Evolutionary conservation across 2,797 vertebrate genomes (phyloP).

Genomic region (Enteromius trimaculatus): DNA sequence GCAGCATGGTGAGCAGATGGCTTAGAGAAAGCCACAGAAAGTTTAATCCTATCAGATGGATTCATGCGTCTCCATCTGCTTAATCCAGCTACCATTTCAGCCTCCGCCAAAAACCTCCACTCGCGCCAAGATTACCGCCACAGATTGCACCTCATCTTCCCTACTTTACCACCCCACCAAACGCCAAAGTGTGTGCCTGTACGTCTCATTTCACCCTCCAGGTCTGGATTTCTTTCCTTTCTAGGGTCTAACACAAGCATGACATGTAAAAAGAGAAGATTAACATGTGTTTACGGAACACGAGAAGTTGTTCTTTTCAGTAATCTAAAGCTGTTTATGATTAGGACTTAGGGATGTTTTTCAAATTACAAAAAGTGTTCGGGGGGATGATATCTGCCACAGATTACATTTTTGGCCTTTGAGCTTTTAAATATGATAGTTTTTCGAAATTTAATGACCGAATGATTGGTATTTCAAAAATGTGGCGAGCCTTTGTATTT

Average conservation of each 20-base stretch:
- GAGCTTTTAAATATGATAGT: constrained; percentile 28
- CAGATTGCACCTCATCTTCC: constrained; percentile 81
- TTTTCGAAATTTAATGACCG: constrained; percentile 3
- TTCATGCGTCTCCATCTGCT: constrained; percentile 97
- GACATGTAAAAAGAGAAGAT: constrained; percentile 57
- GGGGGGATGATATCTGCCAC: constrained; percentile 29
- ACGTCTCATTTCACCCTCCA: constrained; percentile 36
- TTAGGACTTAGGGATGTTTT: constrained; percentile 37
- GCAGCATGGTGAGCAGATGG: constrained; percentile 88
- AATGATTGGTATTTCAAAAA: constrained; percentile 1
- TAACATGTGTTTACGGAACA: constrained; percentile 53
- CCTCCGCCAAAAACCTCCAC: constrained; percentile 80
- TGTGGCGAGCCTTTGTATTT: background rate
- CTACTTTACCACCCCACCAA: constrained; percentile 75
- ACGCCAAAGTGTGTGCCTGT: constrained; percentile 58
- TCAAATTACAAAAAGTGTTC: constrained; percentile 25
- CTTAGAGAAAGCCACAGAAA: constrained; percentile 83
- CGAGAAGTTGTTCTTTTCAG: constrained; percentile 43
- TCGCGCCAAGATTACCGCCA: constrained; percentile 83
- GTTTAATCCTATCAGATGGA: constrained; percentile 99
- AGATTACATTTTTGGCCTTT: constrained; percentile 36
- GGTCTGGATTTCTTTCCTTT: constrained; percentile 23
- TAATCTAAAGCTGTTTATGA: constrained; percentile 47
- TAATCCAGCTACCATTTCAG: constrained; percentile 89
- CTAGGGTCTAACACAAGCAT: constrained; percentile 21